Evolutionary conservation across 2,113 vertebrate genomes (phyloP).

Genomic region (Hippocampus zosterae): DNA sequence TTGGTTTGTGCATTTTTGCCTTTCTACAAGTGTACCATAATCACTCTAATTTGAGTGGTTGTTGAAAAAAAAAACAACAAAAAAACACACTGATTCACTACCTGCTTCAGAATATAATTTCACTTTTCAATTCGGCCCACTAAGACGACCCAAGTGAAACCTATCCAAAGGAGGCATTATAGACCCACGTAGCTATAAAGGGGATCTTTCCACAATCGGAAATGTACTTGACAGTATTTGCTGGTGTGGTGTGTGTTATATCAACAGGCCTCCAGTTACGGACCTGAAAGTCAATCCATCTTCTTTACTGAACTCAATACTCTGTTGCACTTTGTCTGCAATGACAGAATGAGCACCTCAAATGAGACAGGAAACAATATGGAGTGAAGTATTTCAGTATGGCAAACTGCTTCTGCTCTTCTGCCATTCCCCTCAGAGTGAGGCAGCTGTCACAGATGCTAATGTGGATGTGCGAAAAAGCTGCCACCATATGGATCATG

Average conservation of each 20-base stretch:
- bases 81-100: not conserved
- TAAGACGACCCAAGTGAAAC: not conserved
- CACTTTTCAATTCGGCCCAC: not conserved
- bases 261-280: not conserved
- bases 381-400: slow-evolving; percentile 1
- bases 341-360: not conserved
- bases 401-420: not conserved
- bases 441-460: slow-evolving; percentile 8
- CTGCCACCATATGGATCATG: slow-evolving; percentile 2
- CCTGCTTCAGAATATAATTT: not conserved
- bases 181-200: not conserved
- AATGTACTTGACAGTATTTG: slow-evolving; percentile 1
- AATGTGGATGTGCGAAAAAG: not conserved
- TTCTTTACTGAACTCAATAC: not conserved
- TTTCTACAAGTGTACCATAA: not conserved
- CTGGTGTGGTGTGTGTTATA: not conserved
- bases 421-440: not conserved
- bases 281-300: not conserved
- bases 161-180: not conserved
- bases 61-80: not conserved
- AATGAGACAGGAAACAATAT: slow-evolving; percentile 3
- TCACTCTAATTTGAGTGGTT: not conserved
- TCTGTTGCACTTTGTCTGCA: not conserved
- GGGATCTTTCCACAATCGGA: not conserved
- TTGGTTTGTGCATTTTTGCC: not conserved